Evolutionary conservation across 2,113 vertebrate species (phyloP), one percentile per base, ranked within the genome.

Genomic region (Erpornis zantholeuca): DNA sequence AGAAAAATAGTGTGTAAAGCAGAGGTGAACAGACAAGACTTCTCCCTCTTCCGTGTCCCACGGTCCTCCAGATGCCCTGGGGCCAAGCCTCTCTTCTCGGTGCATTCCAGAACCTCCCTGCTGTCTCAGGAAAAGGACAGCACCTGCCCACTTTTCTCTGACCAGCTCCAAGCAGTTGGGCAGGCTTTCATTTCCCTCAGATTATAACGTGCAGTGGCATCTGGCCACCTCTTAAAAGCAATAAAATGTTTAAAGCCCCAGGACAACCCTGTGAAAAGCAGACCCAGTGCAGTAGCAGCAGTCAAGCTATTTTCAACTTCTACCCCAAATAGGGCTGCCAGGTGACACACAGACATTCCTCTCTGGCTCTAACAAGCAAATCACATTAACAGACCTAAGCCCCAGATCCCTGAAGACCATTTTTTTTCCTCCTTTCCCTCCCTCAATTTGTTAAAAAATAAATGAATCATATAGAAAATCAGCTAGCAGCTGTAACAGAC

Each of bases 1-100:
- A 28, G 53, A 29, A 50, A 44, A 71, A 29, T 4, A 25, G 1
- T 1, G 11, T 0, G 1, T 19, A 23, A 63, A 59, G 2, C 29
- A 49, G 8, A 47, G 27, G 11, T 8, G 42, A 72, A 47, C 3
- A 15, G 65, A 28, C 7, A 22, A 52, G 10, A 7, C 44, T 68
- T 27, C 4, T 50, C 29, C 35, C 29, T 56, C 14, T 21, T 45
- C 45, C 60, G 47, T 28, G 40, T 13, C 31, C 44, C 65, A 25
- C 18, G 23, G 35, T 52, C 35, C 35, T 54, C 47, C 63, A 38
- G 52, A 27, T 24, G 19, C 19, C 53, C 24, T 33, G 38, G 25
- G n/a, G 40, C 50, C 50, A 79, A 42, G 64, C 16, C 10, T 61
- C 9, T 49, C 28, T 15, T 49, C 49, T 22, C 44, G 47, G 24